Evolutionary conservation across 2,797 vertebrate genomes (phyloP), one percentile per base, ranked within the genome.

Genomic region (Carapus acus): DNA sequence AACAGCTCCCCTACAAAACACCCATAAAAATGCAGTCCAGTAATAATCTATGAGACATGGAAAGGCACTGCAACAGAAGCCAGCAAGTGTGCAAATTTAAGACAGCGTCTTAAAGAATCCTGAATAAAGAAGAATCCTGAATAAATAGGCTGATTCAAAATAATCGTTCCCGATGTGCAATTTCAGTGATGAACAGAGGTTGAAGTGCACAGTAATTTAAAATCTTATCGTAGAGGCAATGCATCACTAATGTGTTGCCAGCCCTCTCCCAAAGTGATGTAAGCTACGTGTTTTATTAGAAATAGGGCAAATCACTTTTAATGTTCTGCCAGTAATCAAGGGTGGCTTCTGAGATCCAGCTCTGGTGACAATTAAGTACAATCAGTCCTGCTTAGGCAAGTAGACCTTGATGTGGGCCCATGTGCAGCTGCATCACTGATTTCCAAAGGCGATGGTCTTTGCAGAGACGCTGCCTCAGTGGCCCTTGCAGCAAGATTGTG

Each of bases 381-480:
- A 77, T 81, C 77, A 77, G 70, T 65, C 54, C 49, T 58, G 62
- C 51, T 67, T 52, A 65, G 53, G 57, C 66, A 51, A n/a, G 65
- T 24, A 40, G 56, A 67, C 72, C 73, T 77, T 78, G 67, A 80
- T 74, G 79, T 77, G 62, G 40, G 56, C 75, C 61, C n/a, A n/a
- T 71, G 71, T 71, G 40, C 52, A 68, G 66, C 67, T 67, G 65
- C 68, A 81, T 85, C 74, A 69, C 18, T 67, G 63, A 73, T 56
- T 62, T 49, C 50, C 65, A 65, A 55, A 23, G 62, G 69, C 46
- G 62, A 61, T 38, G 58, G 62, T 63, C 67, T 58, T 57, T 19
- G 8, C 58, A n/a, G 71, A 79, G 76, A 76, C 49, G 74, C 47
- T 58, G 57, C 59, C 56, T 71, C 77, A 86, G 81, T 83, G 77